Percentiles rank a stretch among this genome's conserved stretches.
Evolutionary conservation across 2,888 invertebrate genomes (phyloP).

Genomic region (Rotaria sp.): DNA sequence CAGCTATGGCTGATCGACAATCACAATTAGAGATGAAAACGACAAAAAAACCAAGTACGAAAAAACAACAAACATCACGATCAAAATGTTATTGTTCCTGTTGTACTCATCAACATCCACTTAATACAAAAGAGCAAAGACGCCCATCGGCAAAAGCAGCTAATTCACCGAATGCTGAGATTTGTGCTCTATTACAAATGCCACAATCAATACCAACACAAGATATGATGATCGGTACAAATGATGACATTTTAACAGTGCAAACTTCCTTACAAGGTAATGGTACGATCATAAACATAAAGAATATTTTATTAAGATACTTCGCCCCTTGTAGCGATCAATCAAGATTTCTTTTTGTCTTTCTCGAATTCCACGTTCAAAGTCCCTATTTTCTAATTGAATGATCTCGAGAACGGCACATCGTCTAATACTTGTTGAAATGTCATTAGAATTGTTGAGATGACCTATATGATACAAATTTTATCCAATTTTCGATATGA

Average conservation of each 20-base stretch:
- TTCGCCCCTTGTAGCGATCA: too few relatives aligned
- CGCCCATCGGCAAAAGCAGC: neutral
- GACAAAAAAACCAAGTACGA: neutral
- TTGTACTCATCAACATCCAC: neutral
- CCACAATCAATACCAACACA: neutral
- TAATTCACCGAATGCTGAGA: neutral
- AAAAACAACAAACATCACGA: constrained; percentile 14
- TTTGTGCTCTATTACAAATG: constrained; percentile 5
- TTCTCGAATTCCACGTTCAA: too few relatives aligned
- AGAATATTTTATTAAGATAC: too few relatives aligned
- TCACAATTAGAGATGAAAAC: neutral
- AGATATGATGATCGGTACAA: neutral
- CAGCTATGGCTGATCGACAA: neutral
- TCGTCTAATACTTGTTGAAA: too few relatives aligned
- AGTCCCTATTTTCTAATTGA: too few relatives aligned
- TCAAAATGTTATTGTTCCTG: constrained; percentile 8
- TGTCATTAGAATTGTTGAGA: too few relatives aligned
- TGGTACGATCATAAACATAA: too few relatives aligned
- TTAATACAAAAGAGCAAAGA: neutral
- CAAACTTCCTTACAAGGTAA: neutral
- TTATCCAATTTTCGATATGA: too few relatives aligned
- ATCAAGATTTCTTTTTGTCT: too few relatives aligned
- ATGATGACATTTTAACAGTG: neutral
- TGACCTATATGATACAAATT: too few relatives aligned
- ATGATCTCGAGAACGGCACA: too few relatives aligned